phyloP scores from a whole-genome alignment of 2,797 vertebrate genomes.

The Ctenopoma kingsleyae region DNA sequence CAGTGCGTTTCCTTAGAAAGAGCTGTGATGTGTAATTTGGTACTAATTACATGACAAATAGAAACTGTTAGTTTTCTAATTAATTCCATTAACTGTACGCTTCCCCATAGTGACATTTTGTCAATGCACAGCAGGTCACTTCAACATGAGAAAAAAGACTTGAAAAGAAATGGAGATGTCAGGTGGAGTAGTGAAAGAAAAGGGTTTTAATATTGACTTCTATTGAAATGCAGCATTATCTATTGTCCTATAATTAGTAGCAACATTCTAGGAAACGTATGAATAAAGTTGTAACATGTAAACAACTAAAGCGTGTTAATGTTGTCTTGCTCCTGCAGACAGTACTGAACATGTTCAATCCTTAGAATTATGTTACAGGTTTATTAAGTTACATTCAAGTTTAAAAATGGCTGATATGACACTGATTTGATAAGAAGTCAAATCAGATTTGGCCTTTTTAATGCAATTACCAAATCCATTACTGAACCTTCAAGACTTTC shows the following conservation, averaged over 20 bases:
- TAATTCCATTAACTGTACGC: background rate
- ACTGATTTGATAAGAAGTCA: slow-evolving; percentile 15
- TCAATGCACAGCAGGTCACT: background rate
- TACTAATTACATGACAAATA: background rate
- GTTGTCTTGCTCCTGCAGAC: background rate
- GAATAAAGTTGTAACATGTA: background rate
- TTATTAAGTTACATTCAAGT: slow-evolving; percentile 21
- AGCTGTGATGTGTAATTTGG: background rate
- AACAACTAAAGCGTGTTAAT: background rate
- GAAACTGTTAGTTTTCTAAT: background rate
- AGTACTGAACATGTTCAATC: background rate
- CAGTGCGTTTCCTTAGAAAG: background rate
- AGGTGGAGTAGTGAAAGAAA: no score
- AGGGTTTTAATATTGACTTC: background rate
- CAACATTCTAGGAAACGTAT: background rate
- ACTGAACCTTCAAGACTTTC: slow-evolving; percentile 1
- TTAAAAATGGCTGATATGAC: slow-evolving; percentile 16
- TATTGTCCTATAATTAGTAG: background rate
- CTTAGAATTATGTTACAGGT: background rate
- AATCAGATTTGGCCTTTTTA: slow-evolving; percentile 47
- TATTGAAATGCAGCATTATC: background rate
- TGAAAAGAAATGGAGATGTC: background rate
- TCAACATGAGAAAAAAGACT: no score
- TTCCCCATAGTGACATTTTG: background rate
- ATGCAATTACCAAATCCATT: slow-evolving; percentile 31